Base-by-base conservation (phyloP, 1,140 invertebrate genomes). In the Gonatopus flavifemur region DNA sequence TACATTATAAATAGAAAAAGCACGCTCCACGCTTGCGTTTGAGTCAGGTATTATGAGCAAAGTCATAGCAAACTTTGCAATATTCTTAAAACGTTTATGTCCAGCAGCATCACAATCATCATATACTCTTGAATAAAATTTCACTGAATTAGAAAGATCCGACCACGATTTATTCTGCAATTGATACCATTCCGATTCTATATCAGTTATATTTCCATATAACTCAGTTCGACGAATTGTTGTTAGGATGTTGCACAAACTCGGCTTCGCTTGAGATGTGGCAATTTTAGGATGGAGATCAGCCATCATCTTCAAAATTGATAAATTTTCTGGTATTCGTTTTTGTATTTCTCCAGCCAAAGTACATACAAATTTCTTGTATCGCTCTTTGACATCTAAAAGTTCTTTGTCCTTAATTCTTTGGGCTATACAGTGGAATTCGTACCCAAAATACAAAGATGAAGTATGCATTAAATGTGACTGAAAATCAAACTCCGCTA, bases 341-440 rank as follows among this genome's bases (percentile, higher is more conserved):
- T n/a, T n/a, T n/a, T n/a, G n/a, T n/a, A n/a, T n/a, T n/a, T n/a
- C n/a, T n/a, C n/a, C n/a, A n/a, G n/a, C n/a, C n/a, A n/a, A n/a
- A n/a, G n/a, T n/a, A n/a, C 25, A 28, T 28, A 49, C 22, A 41
- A 50, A 52, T 31, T 40, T 28, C 21, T 25, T 41, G 25, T 36
- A 55, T 24, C 48, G 35, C 33, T 54, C 22, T 50, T 37, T 46
- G 3, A 52, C 43, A 54, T 57, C 19, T 24, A 13, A 12, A 4
- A 54, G 6, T 12, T 37, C 33, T 24, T 3, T 37, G 2, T 2
- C 2, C 28, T 28, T 16, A 21, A 21, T 4, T 25, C 38, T 38
- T n/a, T n/a, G n/a, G n/a, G n/a, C n/a, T n/a, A n/a, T n/a, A n/a
- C n/a, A n/a, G n/a, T n/a, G n/a, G n/a, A 21, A 8, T 46, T 19